Evolutionary conservation across 1,140 invertebrate genomes (phyloP).

Genomic region (Monochamus saltuarius): DNA sequence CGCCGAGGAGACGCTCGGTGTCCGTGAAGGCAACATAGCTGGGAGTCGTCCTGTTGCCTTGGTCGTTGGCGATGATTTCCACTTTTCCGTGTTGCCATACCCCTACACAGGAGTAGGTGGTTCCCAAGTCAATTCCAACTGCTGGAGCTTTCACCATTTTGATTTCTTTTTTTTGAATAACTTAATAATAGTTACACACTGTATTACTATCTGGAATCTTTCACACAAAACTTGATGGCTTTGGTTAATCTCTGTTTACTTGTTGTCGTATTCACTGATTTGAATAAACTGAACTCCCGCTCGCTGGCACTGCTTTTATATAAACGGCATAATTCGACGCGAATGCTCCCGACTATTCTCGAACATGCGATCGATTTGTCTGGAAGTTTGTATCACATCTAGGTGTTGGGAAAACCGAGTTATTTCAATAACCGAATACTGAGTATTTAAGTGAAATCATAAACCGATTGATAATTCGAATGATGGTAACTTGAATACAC

Average conservation of each 20-base stretch:
- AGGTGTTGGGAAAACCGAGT: too few species aligned
- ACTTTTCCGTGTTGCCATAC: conserved; percentile 85
- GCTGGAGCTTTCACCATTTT: conserved; percentile 50
- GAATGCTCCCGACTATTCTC: conserved; percentile 67
- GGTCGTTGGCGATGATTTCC: conserved; percentile 83
- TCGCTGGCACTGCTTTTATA: conserved; percentile 45
- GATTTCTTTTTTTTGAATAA: conserved; percentile 13
- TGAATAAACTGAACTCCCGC: neutral
- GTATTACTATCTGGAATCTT: too few species aligned
- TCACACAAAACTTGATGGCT: too few species aligned
- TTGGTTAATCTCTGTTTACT: conserved; percentile 24
- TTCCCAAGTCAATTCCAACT: conserved; percentile 77
- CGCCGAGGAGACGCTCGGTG: conserved; percentile 70
- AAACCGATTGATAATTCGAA: too few species aligned
- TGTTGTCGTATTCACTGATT: too few species aligned
- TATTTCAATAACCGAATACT: too few species aligned
- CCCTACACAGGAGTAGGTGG: conserved; percentile 79
- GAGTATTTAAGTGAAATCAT: too few species aligned
- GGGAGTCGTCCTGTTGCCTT: conserved; percentile 89
- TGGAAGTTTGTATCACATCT: too few species aligned
- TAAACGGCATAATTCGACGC: conserved; percentile 58
- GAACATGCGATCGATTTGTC: conserved; percentile 42
- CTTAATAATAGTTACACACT: too few species aligned
- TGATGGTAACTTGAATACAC: too few species aligned
- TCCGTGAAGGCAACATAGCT: conserved; percentile 88